Conservation (phyloP, 2,113 vertebrate genomes). For the Chaenogobius annularis region DNA sequence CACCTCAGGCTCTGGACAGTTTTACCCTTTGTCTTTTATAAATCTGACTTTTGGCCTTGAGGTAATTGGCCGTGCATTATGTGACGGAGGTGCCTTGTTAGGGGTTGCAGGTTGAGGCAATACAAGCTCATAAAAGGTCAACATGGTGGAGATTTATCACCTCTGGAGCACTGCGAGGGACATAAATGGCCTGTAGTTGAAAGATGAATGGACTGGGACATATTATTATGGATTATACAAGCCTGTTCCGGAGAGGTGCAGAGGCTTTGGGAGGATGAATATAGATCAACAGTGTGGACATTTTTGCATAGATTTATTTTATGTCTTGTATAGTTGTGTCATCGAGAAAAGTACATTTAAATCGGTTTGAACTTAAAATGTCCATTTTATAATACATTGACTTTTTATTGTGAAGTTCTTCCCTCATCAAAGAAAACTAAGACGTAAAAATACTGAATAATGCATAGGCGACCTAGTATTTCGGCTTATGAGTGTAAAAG, state of each 20-base stretch:
- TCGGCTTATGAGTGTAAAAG: too few relatives aligned
- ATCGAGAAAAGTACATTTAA: background rate
- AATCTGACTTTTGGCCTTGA: constrained; percentile 11
- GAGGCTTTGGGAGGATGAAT: background rate
- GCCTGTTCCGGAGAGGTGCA: background rate
- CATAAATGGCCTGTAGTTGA: constrained; percentile 9
- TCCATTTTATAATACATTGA: too few relatives aligned
- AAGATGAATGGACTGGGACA: constrained; percentile 9
- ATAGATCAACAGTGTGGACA: background rate
- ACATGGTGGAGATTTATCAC: constrained; percentile 14
- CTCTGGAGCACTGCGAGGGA: background rate
- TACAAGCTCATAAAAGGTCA: constrained; percentile 14
- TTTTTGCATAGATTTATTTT: background rate
- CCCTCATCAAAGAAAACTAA: too few relatives aligned
- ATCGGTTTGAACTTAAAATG: background rate
- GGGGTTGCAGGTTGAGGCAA: constrained; percentile 5
- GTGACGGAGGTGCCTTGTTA: constrained; percentile 2
- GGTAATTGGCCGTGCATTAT: background rate
- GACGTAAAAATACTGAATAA: too few relatives aligned
- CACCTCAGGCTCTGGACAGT: too few relatives aligned
- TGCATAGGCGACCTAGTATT: too few relatives aligned
- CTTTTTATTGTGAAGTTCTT: too few relatives aligned
- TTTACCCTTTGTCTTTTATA: background rate
- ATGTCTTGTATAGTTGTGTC: background rate
- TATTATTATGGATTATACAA: constrained; percentile 8